phyloP scores from a whole-genome alignment of 1,140 invertebrate species.

The Chironomus tepperi region DNA sequence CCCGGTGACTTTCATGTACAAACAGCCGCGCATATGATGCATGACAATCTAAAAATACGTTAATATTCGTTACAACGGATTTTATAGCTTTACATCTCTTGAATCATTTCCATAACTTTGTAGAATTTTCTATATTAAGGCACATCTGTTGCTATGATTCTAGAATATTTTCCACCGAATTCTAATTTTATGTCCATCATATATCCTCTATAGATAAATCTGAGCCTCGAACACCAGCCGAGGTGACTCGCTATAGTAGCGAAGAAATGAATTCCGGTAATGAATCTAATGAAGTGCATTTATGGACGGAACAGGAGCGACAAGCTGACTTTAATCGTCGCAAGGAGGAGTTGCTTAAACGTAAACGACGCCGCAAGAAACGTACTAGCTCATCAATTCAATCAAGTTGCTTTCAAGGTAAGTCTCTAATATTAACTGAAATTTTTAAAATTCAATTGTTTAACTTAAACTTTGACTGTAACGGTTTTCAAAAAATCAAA shows the following conservation, averaged over 20 bases:
- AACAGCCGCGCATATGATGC: neutral
- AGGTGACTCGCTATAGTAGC: slow-evolving; percentile 39
- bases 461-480: no score
- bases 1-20: no score
- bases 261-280: slow-evolving; percentile 38
- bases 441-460: no score
- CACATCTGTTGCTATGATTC: no score
- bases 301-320: slow-evolving; percentile 38
- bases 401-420: slow-evolving; percentile 82
- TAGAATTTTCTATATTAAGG: no score
- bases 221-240: slow-evolving; percentile 26
- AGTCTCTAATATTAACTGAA: no score
- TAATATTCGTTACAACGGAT: neutral
- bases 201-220: no score
- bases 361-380: slow-evolving; percentile 78
- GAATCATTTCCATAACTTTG: no score
- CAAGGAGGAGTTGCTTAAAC: slow-evolving; percentile 77
- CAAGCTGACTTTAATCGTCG: slow-evolving; percentile 53
- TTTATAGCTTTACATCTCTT: neutral
- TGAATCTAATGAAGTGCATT: slow-evolving; percentile 38
- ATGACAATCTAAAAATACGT: slow-evolving; percentile 1
- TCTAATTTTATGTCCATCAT: no score
- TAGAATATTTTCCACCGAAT: neutral
- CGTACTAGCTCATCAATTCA: slow-evolving; percentile 71
- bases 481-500: no score